phyloP scores from a whole-genome alignment of 2,113 vertebrate genomes.

The Mystacornis crossleyi region DNA sequence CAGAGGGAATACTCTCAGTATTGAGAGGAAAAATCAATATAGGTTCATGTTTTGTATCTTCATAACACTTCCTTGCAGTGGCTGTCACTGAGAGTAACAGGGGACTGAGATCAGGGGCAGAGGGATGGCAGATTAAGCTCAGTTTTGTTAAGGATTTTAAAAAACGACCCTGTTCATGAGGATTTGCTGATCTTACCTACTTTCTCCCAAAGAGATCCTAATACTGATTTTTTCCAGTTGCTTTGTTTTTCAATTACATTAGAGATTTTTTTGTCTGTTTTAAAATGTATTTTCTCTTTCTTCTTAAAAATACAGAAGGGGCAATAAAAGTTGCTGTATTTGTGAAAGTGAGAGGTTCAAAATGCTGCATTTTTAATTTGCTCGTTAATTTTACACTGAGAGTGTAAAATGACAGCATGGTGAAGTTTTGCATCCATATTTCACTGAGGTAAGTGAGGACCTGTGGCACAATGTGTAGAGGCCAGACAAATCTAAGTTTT shows the following conservation, averaged over 20 bases:
- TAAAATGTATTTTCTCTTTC: not conserved
- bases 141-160: not conserved
- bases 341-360: not conserved
- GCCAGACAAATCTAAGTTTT: not conserved
- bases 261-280: not conserved
- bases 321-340: not conserved
- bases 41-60: not conserved
- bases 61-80: not conserved
- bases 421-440: not conserved
- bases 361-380: not conserved
- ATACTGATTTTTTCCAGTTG: not conserved
- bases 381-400: not conserved
- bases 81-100: not conserved
- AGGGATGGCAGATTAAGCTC: not conserved
- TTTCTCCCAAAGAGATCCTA: not conserved
- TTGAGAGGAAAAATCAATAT: slow-evolving; percentile 15
- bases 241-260: not conserved
- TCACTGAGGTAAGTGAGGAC: not conserved
- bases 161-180: not conserved
- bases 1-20: not conserved
- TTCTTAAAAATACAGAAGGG: not conserved
- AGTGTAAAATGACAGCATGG: not conserved
- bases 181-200: not conserved
- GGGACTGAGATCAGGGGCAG: not conserved
- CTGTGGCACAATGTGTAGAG: accelerated